phyloP scores from a whole-genome alignment of 2,888 invertebrate species.

The Lepidonotus clava region DNA sequence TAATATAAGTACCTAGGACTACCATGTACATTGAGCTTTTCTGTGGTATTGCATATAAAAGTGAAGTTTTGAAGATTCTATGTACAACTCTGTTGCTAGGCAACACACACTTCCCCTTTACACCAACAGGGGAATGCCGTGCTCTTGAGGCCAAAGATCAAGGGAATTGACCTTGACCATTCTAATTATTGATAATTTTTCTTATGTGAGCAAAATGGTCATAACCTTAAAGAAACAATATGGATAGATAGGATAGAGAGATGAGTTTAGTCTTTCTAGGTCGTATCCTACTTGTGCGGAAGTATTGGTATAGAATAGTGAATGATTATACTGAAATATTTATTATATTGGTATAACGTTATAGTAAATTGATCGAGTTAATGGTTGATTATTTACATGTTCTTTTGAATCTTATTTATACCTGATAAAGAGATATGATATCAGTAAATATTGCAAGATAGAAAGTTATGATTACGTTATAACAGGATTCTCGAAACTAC shows the following conservation, averaged over 20 bases:
- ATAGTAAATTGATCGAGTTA: not conserved
- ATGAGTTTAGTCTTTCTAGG: not conserved
- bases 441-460: not conserved
- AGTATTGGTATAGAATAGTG: slow-evolving; percentile 44
- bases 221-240: slow-evolving; percentile 36
- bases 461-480: not conserved
- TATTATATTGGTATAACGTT: slow-evolving; percentile 12
- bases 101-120: slow-evolving; percentile 15
- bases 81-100: slow-evolving; percentile 44
- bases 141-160: not conserved
- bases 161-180: slow-evolving; percentile 2
- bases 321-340: slow-evolving; percentile 29
- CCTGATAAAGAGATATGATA: not conserved
- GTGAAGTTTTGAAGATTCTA: slow-evolving; percentile 46
- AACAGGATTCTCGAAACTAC: not conserved
- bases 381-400: slow-evolving; percentile 21
- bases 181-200: not conserved
- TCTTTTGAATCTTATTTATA: not conserved
- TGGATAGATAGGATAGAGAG: slow-evolving; percentile 26
- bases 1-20: slow-evolving; percentile 34
- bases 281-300: slow-evolving; percentile 25
- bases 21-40: slow-evolving; percentile 52
- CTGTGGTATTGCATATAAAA: slow-evolving; percentile 53
- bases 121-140: not conserved
- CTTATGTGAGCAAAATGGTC: slow-evolving; percentile 28